A percentile compares a stretch with the other conserved stretches of the same genome.
Conservation (phyloP, 1,140 invertebrate genomes). For the Drosophila erecta region DNA sequence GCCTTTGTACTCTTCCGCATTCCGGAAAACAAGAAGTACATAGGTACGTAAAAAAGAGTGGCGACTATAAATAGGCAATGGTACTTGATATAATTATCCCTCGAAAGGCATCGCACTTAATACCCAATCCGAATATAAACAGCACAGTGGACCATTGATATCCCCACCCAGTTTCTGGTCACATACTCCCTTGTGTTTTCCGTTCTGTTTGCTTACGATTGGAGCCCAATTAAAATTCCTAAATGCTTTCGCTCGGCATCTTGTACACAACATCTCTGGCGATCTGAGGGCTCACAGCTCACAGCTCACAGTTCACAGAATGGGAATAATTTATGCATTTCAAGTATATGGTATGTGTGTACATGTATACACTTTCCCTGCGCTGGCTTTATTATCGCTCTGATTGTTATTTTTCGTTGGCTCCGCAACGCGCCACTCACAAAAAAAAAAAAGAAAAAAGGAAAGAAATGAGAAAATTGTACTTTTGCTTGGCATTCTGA, state of each 20-base stretch:
- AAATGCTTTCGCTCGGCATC: constrained; percentile 36
- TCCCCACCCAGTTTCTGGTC: neutral
- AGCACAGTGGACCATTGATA: neutral
- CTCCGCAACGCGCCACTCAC: constrained; percentile 14
- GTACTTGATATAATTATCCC: constrained; percentile 1
- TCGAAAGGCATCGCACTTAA: neutral
- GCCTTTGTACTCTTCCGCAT: constrained; percentile 3
- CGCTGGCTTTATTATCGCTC: constrained; percentile 60
- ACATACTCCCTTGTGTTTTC: neutral
- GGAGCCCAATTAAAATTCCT: constrained; percentile 70
- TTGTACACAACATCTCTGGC: constrained; percentile 6
- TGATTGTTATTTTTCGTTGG: constrained; percentile 68
- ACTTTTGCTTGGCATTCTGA: constrained; percentile 16
- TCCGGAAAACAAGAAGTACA: neutral
- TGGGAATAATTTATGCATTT: constrained; percentile 68
- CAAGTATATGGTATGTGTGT: too few species aligned
- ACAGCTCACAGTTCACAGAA: constrained; percentile 9
- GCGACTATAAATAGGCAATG: neutral
- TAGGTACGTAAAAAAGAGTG: neutral
- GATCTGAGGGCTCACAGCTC: constrained; percentile 18
- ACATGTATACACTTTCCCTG: constrained; percentile 58
- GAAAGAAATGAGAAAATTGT: neutral
- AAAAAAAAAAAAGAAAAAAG: too few species aligned
- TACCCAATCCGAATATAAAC: constrained; percentile 7
- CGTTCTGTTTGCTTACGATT: neutral